Conservation (phyloP, 2,888 invertebrate genomes). For the Lydus trimaculatus region DNA sequence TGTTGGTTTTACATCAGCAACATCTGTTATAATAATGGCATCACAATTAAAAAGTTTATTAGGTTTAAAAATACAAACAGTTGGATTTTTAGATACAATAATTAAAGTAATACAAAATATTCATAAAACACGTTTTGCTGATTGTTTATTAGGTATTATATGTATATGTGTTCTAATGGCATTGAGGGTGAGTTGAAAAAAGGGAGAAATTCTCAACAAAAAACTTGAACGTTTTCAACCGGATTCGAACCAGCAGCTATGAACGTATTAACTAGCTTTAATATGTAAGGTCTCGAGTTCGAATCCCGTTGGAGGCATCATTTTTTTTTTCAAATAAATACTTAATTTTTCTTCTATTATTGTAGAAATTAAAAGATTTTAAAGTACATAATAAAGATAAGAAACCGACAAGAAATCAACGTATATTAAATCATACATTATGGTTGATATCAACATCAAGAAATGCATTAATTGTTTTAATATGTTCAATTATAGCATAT, state of each 20-base stretch:
- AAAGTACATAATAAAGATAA: conserved; percentile 60
- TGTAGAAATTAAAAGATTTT: conserved; percentile 78
- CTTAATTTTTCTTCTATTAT: background rate
- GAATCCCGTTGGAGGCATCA: too few relatives aligned
- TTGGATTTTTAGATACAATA: conserved; percentile 78
- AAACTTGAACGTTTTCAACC: background rate
- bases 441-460: conserved; percentile 84
- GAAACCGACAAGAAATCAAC: conserved; percentile 59
- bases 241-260: too few relatives aligned
- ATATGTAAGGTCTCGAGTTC: too few relatives aligned
- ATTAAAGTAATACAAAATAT: conserved; percentile 74
- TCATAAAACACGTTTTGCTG: conserved; percentile 71
- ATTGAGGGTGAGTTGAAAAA: conserved; percentile 72
- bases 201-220: too few relatives aligned
- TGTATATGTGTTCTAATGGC: conserved; percentile 78
- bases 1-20: conserved; percentile 90
- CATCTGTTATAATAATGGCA: conserved; percentile 87
- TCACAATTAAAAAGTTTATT: conserved; percentile 82
- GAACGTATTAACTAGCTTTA: too few relatives aligned
- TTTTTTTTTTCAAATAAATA: too few relatives aligned
- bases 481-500: conserved; percentile 75
- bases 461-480: conserved; percentile 82
- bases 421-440: conserved; percentile 65
- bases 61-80: conserved; percentile 76
- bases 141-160: conserved; percentile 73